phyloP scores from a whole-genome alignment of 2,797 vertebrate species.

The Myotis pilosus region DNA sequence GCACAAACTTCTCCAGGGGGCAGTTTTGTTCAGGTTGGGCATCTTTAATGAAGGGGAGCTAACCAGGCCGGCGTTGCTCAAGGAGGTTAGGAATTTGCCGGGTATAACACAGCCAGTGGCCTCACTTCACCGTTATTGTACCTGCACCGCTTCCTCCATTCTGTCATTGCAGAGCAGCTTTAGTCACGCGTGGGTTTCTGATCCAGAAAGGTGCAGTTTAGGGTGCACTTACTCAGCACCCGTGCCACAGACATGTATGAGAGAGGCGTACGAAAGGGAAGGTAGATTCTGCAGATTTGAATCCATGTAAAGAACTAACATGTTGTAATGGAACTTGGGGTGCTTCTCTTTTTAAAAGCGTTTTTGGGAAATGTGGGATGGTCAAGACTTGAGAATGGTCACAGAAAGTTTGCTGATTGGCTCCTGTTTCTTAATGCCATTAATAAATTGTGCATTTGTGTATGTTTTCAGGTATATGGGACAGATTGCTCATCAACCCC shows the following conservation, averaged over 20 bases:
- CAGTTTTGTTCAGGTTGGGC: neutral
- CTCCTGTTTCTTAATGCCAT: neutral
- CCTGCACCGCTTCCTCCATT: neutral
- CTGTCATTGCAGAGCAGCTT: neutral
- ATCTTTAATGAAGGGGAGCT: neutral
- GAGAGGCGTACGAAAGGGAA: neutral
- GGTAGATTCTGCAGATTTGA: too few species aligned
- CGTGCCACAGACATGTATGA: neutral
- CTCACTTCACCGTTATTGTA: neutral
- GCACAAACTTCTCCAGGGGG: neutral
- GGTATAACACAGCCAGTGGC: neutral
- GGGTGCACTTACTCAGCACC: neutral
- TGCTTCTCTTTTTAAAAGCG: neutral
- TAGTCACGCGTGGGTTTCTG: neutral
- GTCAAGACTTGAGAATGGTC: neutral
- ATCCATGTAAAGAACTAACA: neutral
- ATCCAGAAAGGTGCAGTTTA: neutral
- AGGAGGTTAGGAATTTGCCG: neutral
- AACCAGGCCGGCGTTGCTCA: neutral
- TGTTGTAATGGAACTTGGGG: neutral
- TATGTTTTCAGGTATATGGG: slow-evolving; percentile 86
- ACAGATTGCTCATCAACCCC: slow-evolving; percentile 89
- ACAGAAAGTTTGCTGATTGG: neutral
- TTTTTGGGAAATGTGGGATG: neutral
- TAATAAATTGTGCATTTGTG: neutral